Evolutionary conservation across 2,113 vertebrate species (phyloP).

Genomic region (Osmerus eperlanus): DNA sequence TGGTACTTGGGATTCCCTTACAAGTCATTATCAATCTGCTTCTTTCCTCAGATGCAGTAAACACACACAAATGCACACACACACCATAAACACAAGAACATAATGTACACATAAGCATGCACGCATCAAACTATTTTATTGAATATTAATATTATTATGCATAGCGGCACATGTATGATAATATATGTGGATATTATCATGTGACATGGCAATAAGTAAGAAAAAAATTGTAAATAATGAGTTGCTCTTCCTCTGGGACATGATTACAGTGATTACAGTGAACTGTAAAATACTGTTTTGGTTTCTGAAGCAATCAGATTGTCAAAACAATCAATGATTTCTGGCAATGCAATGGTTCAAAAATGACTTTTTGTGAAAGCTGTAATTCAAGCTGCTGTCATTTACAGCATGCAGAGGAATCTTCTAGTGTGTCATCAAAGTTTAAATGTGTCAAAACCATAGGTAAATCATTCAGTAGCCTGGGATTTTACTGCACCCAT

Average conservation of each 20-base stretch:
- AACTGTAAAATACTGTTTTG: slow-evolving; percentile 59
- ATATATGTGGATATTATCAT: background rate
- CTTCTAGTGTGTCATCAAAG: slow-evolving; percentile 41
- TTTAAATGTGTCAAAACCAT: slow-evolving; percentile 25
- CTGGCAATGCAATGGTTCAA: slow-evolving; percentile 44
- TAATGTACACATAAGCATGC: background rate
- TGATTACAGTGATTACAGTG: slow-evolving; percentile 61
- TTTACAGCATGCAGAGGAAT: slow-evolving; percentile 26
- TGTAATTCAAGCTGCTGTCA: slow-evolving; percentile 48
- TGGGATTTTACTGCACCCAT: too few relatives aligned
- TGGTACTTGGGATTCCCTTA: slow-evolving; percentile 34
- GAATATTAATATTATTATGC: too few relatives aligned
- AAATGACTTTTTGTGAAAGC: slow-evolving; percentile 49
- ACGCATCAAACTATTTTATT: background rate
- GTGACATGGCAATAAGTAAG: background rate
- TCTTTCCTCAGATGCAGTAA: slow-evolving; percentile 18
- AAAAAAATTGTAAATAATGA: background rate
- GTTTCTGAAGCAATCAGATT: slow-evolving; percentile 53
- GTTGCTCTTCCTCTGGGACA: slow-evolving; percentile 30
- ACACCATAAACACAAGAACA: background rate
- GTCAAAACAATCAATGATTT: slow-evolving; percentile 65
- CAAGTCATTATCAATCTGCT: slow-evolving; percentile 61
- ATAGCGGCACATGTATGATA: background rate
- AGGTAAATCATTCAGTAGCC: too few relatives aligned
- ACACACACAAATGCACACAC: slow-evolving; percentile 17